A percentile compares a stretch with the other conserved stretches of the same genome.
These are phyloP conservation scores for Hydrotaea cyrtoneurina DNA, from an alignment of 2,888 invertebrate genomes.

Conservation along the genomic window DNA sequence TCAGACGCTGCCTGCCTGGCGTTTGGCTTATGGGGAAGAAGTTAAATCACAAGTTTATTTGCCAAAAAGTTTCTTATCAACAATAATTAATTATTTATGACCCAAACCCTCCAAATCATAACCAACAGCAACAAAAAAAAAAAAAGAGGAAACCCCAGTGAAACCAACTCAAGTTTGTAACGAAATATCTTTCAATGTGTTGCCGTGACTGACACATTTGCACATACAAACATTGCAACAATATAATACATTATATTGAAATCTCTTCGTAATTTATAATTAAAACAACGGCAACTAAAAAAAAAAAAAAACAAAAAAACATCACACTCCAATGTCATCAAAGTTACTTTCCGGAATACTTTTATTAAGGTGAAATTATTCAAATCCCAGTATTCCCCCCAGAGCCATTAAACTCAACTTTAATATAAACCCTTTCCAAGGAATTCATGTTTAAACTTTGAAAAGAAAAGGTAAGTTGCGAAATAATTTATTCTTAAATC, in stretches of 20 bases:
- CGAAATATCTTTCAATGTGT: background rate
- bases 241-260: too few species aligned
- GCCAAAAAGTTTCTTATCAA: slow-evolving; percentile 45
- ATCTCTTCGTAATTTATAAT: background rate
- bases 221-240: too few species aligned
- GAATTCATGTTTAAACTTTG: slow-evolving; percentile 10
- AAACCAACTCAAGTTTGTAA: too few species aligned
- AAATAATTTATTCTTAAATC: too few species aligned
- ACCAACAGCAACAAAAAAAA: background rate
- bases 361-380: background rate
- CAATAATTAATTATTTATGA: slow-evolving; percentile 48
- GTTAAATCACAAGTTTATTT: slow-evolving; percentile 24
- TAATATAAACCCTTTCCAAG: background rate
- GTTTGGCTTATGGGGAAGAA: background rate
- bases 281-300: background rate
- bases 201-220: background rate
- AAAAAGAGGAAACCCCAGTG: background rate
- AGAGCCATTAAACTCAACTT: background rate
- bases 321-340: background rate
- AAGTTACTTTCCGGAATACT: background rate
- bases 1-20: background rate
- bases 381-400: background rate
- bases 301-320: background rate
- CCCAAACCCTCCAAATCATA: background rate
- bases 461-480: background rate